Evolutionary conservation across 2,113 vertebrate species (phyloP).

Genomic region (Neomonachus schauinslandi): DNA sequence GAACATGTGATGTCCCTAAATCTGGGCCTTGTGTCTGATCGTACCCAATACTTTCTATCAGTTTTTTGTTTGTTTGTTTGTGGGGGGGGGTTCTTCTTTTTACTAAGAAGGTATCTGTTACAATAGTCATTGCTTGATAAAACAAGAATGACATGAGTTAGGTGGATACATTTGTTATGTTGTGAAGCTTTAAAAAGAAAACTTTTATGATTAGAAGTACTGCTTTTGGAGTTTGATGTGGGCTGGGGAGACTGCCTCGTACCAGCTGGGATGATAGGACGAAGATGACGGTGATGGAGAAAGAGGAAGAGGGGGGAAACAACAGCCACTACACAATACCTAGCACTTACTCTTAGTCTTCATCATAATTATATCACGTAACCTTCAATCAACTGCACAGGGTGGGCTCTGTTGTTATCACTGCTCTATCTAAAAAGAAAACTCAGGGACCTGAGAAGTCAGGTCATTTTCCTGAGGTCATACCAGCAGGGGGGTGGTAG

Average conservation of each 20-base stretch:
- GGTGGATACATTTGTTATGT: background rate
- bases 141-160: background rate
- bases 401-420: background rate
- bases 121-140: slow-evolving; percentile 15
- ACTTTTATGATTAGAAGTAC: background rate
- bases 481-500: background rate
- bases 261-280: slow-evolving; percentile 72
- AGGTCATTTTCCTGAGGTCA: background rate
- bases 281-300: background rate
- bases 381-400: too few relatives aligned
- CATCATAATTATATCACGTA: background rate
- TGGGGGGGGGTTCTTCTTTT: background rate
- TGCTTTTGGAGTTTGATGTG: background rate
- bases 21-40: slow-evolving; percentile 68
- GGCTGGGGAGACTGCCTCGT: too few relatives aligned
- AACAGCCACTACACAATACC: background rate
- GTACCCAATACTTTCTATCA: slow-evolving; percentile 65
- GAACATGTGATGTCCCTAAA: slow-evolving; percentile 68
- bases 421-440: background rate
- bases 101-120: background rate
- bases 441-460: background rate
- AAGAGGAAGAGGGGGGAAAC: background rate
- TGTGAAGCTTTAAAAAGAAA: background rate
- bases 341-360: background rate
- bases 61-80: background rate